A percentile compares a stretch with the other conserved stretches of the same genome.
phyloP scores from a whole-genome alignment of 2,797 vertebrate genomes.

The Scolopax rusticola region DNA sequence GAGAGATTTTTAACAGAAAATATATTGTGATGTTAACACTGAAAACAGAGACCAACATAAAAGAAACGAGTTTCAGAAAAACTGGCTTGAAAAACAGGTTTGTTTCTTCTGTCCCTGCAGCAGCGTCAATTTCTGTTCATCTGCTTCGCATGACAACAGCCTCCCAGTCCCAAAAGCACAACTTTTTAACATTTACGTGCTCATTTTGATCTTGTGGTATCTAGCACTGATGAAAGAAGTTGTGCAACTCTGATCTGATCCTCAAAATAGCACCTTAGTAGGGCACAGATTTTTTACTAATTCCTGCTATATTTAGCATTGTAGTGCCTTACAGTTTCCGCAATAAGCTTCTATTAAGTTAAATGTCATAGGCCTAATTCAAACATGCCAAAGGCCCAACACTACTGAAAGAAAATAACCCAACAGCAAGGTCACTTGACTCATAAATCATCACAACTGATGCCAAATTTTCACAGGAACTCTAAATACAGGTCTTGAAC shows the following conservation, averaged over 20 bases:
- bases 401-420: conserved; percentile 8
- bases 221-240: background rate
- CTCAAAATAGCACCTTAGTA: conserved; percentile 13
- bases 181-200: background rate
- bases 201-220: conserved; percentile 6
- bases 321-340: background rate
- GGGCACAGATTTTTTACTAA: conserved; percentile 8
- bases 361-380: conserved; percentile 11
- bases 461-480: background rate
- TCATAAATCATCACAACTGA: background rate
- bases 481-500: background rate
- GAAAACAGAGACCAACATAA: background rate
- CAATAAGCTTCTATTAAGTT: background rate
- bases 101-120: background rate
- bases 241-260: background rate
- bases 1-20: background rate
- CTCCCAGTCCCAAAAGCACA: background rate
- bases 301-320: conserved; percentile 16
- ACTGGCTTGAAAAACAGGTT: background rate
- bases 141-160: background rate
- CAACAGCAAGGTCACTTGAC: conserved; percentile 19
- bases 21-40: background rate
- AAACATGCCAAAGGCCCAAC: background rate
- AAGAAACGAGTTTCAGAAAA: background rate
- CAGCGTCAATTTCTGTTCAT: background rate